Conservation (phyloP, 2,888 invertebrate species). For the Anoplius nigerrimus region DNA sequence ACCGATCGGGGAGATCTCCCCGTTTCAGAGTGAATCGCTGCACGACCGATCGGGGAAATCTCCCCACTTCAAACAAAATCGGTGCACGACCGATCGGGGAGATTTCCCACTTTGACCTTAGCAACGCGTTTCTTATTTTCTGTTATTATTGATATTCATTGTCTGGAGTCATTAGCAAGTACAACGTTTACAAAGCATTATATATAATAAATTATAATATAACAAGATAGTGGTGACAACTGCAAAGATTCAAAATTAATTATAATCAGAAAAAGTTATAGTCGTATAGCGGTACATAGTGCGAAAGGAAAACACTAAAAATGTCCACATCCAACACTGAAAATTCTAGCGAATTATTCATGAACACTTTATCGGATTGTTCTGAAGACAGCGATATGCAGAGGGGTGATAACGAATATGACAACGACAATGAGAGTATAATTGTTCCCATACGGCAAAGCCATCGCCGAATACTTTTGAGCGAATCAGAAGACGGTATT, state of each 20-base stretch:
- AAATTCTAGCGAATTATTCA: conserved; percentile 19
- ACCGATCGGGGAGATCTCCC: too few relatives aligned
- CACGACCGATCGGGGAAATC: too few relatives aligned
- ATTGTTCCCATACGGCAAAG: conserved; percentile 17
- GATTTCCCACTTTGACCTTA: too few relatives aligned
- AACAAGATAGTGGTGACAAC: conserved; percentile 11
- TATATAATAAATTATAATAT: conserved; percentile 27
- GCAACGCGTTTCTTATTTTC: too few relatives aligned
- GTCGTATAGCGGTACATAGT: conserved; percentile 6
- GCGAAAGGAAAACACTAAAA: conserved; percentile 19
- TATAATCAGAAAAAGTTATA: not conserved
- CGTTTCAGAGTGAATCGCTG: too few relatives aligned
- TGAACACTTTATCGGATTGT: conserved; percentile 21
- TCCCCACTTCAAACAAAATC: too few relatives aligned
- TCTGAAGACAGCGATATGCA: conserved; percentile 23
- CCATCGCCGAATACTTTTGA: conserved; percentile 29
- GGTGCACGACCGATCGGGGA: too few relatives aligned
- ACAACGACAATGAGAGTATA: conserved; percentile 16
- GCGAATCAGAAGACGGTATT: conserved; percentile 22
- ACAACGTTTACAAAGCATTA: conserved; percentile 9
- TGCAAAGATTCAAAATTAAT: not conserved
- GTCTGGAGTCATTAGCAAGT: too few relatives aligned
- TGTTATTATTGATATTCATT: too few relatives aligned
- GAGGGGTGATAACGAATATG: conserved; percentile 15
- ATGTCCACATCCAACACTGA: conserved; percentile 18